Percentiles rank a stretch among this genome's conserved stretches.
These are phyloP conservation scores for Phyllostomus discolor DNA, from an alignment of 2,113 vertebrate genomes.

Conservation along the genomic window DNA sequence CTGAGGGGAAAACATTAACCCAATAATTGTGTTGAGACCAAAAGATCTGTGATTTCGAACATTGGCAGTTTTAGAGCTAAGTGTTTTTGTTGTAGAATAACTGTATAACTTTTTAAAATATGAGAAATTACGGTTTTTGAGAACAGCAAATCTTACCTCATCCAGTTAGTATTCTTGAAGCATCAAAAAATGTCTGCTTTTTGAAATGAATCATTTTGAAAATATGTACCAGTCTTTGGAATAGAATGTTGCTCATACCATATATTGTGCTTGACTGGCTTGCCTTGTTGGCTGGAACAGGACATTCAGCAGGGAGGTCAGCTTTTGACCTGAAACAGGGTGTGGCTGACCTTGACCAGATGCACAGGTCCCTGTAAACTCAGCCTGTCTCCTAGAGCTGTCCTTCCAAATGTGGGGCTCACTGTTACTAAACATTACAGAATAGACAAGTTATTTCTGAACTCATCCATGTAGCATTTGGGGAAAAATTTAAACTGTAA, in stretches of 20 bases:
- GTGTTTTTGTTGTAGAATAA: neutral
- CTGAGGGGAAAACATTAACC: neutral
- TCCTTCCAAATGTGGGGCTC: neutral
- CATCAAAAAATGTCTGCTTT: neutral
- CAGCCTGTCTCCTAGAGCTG: neutral
- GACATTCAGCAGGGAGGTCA: neutral
- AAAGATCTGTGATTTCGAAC: neutral
- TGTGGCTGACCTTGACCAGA: neutral
- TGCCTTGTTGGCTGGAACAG: neutral
- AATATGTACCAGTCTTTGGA: neutral
- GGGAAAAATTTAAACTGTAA: neutral
- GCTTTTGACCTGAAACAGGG: neutral
- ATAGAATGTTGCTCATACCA: neutral
- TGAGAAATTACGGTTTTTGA: neutral
- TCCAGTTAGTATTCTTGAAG: constrained; percentile 8
- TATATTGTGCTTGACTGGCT: neutral
- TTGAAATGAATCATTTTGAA: constrained; percentile 27
- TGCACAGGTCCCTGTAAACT: neutral
- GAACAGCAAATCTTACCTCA: neutral
- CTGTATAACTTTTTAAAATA: neutral
- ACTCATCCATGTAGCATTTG: neutral
- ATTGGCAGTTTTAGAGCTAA: neutral
- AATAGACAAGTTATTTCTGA: neutral
- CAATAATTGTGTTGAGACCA: neutral
- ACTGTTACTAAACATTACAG: neutral